These are phyloP conservation scores for Leucania comma DNA, from an alignment of 2,888 invertebrate species.

Conservation along the genomic window DNA sequence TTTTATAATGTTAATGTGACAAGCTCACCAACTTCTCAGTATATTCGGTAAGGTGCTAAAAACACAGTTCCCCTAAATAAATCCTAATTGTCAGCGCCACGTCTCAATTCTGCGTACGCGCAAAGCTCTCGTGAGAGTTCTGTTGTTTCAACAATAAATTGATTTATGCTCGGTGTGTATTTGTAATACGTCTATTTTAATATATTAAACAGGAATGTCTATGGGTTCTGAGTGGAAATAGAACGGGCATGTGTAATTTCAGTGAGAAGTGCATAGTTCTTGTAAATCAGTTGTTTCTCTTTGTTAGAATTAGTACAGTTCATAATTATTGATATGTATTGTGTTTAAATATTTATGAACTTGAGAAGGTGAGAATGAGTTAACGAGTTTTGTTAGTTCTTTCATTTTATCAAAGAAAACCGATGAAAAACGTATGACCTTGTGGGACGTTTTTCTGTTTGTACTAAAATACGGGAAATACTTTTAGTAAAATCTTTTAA, in stretches of 20 bases:
- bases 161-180: constrained; percentile 67
- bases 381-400: constrained; percentile 7
- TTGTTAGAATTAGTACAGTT: constrained; percentile 45
- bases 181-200: constrained; percentile 69
- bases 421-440: background rate
- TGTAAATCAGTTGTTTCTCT: constrained; percentile 54
- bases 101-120: constrained; percentile 41
- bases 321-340: constrained; percentile 41
- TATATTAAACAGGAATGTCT: constrained; percentile 72
- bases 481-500: background rate
- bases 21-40: background rate
- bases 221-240: constrained; percentile 70
- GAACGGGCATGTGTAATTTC: constrained; percentile 64
- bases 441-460: background rate
- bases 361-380: constrained; percentile 10
- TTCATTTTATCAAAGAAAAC: background rate
- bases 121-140: constrained; percentile 24
- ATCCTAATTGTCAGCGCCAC: constrained; percentile 19
- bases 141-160: constrained; percentile 68
- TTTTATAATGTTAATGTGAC: background rate
- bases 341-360: constrained; percentile 36
- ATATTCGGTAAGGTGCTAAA: constrained; percentile 7
- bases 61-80: constrained; percentile 1
- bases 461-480: no score
- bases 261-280: constrained; percentile 62